Percentiles rank a stretch among this genome's conserved stretches.
These are phyloP conservation scores for Zosterops japonicus DNA, from an alignment of 2,113 vertebrate species.

Conservation along the genomic window DNA sequence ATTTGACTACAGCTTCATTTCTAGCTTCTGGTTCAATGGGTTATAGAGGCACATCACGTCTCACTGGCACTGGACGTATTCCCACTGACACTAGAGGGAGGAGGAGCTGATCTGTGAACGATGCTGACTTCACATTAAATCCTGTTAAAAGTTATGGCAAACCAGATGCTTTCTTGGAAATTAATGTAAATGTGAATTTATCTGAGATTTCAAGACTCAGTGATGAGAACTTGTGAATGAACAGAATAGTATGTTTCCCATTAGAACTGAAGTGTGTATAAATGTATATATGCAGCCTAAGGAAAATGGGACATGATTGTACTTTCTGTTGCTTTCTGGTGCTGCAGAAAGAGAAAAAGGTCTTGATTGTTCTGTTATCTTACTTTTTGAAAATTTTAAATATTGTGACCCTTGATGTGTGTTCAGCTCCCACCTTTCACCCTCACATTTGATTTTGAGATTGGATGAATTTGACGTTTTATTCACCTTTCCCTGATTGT, in stretches of 20 bases:
- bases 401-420: neutral
- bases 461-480: conserved; percentile 21
- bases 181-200: conserved; percentile 11
- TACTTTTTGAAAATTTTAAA: neutral
- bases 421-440: conserved; percentile 6
- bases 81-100: neutral
- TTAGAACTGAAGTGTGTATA: neutral
- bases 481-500: neutral
- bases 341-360: neutral
- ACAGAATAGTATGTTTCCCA: neutral
- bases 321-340: neutral
- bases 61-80: neutral
- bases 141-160: neutral
- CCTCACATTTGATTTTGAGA: conserved; percentile 31
- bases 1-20: neutral
- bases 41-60: neutral
- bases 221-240: conserved; percentile 25
- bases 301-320: neutral
- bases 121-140: neutral
- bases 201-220: conserved; percentile 27
- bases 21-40: neutral
- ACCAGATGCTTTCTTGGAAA: neutral
- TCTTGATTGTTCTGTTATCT: neutral
- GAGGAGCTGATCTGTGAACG: neutral
- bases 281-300: neutral